These are phyloP conservation scores for Rhopalosiphum maidis DNA, from an alignment of 1,140 invertebrate genomes.

Conservation along the genomic window DNA sequence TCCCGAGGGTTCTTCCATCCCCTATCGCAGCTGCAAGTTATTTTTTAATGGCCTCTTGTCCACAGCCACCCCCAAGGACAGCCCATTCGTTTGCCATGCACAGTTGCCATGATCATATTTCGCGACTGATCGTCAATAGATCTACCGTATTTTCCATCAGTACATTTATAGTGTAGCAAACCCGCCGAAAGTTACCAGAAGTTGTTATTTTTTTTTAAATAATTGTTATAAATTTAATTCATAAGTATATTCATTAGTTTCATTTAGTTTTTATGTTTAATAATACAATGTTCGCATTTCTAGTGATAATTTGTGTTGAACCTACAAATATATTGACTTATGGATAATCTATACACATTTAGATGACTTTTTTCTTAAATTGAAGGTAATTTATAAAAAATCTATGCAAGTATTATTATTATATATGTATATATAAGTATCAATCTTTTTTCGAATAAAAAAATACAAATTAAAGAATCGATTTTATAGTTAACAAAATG, in stretches of 20 bases:
- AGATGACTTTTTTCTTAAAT: background rate
- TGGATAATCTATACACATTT: background rate
- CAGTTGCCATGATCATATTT: slow-evolving; percentile 37
- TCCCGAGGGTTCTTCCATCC: slow-evolving; percentile 38
- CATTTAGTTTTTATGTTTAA: background rate
- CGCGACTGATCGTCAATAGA: slow-evolving; percentile 27
- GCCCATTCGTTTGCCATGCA: slow-evolving; percentile 40
- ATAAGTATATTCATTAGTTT: background rate
- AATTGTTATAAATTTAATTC: background rate
- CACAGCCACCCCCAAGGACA: slow-evolving; percentile 38
- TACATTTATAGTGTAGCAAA: background rate
- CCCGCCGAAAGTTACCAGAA: background rate
- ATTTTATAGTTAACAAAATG: background rate
- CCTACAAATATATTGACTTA: background rate
- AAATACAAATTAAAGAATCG: background rate
- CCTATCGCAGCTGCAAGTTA: slow-evolving; percentile 50
- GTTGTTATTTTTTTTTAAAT: background rate
- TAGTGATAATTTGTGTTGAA: background rate
- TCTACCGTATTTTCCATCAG: background rate
- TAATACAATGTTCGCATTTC: background rate
- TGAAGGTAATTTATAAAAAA: background rate
- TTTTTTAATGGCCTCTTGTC: slow-evolving; percentile 54
- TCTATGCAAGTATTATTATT: no score
- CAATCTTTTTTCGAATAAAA: background rate
- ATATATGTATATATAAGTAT: no score